Evolutionary conservation across 2,888 invertebrate species (phyloP).

Genomic region (Melanotus villosus): DNA sequence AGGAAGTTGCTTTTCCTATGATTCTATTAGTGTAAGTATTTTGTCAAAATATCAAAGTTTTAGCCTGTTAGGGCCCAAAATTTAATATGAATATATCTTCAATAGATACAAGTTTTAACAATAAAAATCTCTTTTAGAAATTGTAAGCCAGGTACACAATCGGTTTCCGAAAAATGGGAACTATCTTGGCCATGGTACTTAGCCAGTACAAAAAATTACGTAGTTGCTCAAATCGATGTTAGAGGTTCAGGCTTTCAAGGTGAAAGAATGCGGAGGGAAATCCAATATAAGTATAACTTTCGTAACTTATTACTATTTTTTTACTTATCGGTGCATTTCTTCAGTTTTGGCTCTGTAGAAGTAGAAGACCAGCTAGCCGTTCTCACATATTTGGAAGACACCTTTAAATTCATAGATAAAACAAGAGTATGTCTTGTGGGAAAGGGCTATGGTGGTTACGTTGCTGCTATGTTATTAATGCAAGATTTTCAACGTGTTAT

Average conservation of each 20-base stretch:
- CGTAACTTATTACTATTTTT: no score
- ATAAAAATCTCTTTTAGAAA: constrained; percentile 74
- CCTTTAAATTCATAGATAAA: constrained; percentile 86
- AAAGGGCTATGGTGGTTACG: constrained; percentile 90
- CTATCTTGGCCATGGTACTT: constrained; percentile 90
- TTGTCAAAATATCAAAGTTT: no score
- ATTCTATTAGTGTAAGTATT: constrained; percentile 86
- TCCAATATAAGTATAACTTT: constrained; percentile 74
- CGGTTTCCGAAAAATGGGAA: constrained; percentile 85
- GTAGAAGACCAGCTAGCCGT: constrained; percentile 76
- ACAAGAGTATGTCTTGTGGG: constrained; percentile 89
- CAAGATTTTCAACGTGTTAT: constrained; percentile 83
- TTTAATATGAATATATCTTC: not conserved
- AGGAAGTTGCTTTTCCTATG: constrained; percentile 85
- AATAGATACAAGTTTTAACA: not conserved
- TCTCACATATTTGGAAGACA: constrained; percentile 81
- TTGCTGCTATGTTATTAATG: constrained; percentile 85
- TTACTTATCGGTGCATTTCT: no score
- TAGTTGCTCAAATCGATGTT: constrained; percentile 91
- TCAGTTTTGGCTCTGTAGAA: constrained; percentile 74
- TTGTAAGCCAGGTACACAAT: constrained; percentile 86
- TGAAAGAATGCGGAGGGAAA: constrained; percentile 79
- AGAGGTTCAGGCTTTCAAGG: constrained; percentile 90
- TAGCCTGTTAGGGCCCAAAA: no score
- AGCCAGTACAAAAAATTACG: constrained; percentile 84